These are phyloP conservation scores for Tenualosa ilisha DNA, from an alignment of 2,797 vertebrate species.

Conservation along the genomic window DNA sequence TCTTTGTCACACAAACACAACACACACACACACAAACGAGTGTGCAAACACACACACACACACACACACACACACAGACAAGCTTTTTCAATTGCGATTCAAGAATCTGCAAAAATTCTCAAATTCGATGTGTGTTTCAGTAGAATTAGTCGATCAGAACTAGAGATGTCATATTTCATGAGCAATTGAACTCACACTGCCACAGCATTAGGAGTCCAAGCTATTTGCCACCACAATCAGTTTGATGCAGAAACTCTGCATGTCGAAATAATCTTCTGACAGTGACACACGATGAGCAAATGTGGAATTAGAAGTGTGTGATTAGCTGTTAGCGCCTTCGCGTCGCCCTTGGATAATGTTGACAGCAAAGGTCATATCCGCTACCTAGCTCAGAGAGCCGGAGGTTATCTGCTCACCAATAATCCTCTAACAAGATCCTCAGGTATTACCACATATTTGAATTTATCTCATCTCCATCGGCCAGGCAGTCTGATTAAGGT, in stretches of 20 bases:
- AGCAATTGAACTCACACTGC: background rate
- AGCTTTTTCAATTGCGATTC: no score
- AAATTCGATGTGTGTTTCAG: background rate
- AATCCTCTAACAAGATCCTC: slow-evolving; percentile 6
- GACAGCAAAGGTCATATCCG: slow-evolving; percentile 59
- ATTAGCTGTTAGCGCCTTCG: slow-evolving; percentile 70
- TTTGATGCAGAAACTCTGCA: background rate
- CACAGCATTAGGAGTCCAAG: background rate
- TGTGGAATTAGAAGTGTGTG: background rate
- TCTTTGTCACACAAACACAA: no score
- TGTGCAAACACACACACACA: background rate
- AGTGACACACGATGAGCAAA: background rate
- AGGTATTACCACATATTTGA: slow-evolving; percentile 14
- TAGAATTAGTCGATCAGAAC: background rate
- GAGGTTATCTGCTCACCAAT: background rate
- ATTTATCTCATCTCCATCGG: slow-evolving; percentile 5
- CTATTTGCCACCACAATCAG: background rate
- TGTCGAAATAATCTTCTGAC: background rate
- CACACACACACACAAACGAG: background rate
- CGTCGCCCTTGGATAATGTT: slow-evolving; percentile 53
- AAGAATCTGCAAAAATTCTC: background rate
- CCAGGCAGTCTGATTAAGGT: background rate
- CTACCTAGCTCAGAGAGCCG: background rate
- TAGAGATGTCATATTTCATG: background rate
- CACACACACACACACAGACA: background rate